A percentile compares a stretch with the other conserved stretches of the same genome.
phyloP scores from a whole-genome alignment of 2,888 invertebrate genomes.

The Odontothrips loti region DNA sequence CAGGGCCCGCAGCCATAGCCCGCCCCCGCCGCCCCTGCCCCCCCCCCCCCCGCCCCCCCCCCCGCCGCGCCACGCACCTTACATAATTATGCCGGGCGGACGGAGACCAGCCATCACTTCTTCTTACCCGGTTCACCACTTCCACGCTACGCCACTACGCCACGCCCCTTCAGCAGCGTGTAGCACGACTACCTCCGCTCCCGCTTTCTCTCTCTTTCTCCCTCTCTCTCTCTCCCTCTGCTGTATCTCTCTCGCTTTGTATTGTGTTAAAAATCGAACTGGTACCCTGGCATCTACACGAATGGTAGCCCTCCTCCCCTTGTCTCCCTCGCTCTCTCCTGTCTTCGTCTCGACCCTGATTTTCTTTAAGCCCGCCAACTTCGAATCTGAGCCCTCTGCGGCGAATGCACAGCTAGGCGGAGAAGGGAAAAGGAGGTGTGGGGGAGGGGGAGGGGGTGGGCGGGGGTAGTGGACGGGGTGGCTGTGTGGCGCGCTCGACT shows the following conservation, averaged over 20 bases:
- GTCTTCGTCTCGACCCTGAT: neutral
- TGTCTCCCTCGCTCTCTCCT: too few species aligned
- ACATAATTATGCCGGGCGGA: slow-evolving; percentile 11
- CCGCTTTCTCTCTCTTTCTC: too few species aligned
- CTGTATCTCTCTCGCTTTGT: too few species aligned
- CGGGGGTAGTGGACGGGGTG: neutral
- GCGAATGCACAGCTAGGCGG: neutral
- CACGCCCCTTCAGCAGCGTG: neutral
- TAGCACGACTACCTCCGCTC: too few species aligned
- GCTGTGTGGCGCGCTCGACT: neutral
- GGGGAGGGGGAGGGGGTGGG: neutral
- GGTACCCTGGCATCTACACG: too few species aligned
- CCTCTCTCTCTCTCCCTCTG: too few species aligned
- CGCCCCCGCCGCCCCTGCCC: neutral
- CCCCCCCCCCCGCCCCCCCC: neutral
- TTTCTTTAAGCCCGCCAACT: slow-evolving; percentile 10
- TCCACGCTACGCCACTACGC: neutral
- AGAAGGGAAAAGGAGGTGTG: neutral
- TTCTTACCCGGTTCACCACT: neutral
- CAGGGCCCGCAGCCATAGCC: neutral
- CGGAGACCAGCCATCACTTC: slow-evolving; percentile 11
- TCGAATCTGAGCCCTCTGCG: slow-evolving; percentile 13
- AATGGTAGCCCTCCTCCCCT: too few species aligned
- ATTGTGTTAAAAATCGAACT: too few species aligned
- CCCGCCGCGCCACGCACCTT: neutral